Evolutionary conservation across 2,888 invertebrate species (phyloP).

Genomic region (Apotomis capreana): DNA sequence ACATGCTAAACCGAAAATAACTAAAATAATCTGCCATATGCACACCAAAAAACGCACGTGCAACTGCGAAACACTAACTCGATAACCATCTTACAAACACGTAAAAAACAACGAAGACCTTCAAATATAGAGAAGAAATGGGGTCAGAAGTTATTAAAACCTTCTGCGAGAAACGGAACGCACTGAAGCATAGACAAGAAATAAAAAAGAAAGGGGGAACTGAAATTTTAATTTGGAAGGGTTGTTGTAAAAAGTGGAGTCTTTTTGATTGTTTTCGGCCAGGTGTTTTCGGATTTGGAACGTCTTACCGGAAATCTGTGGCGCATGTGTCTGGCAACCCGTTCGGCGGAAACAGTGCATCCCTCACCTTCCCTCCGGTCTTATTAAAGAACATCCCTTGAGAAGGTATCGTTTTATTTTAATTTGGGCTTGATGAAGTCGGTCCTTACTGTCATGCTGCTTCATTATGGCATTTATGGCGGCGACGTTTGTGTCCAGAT

Average conservation of each 20-base stretch:
- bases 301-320: conserved; percentile 80
- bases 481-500: conserved; percentile 13
- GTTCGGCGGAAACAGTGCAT: conserved; percentile 78
- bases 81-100: conserved; percentile 62
- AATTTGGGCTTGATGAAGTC: conserved; percentile 21
- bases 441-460: conserved; percentile 1
- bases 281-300: conserved; percentile 72
- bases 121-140: conserved; percentile 60
- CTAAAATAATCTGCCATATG: conserved; percentile 75
- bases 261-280: conserved; percentile 70
- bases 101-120: conserved; percentile 58
- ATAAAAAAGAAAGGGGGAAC: conserved; percentile 68
- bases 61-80: conserved; percentile 58
- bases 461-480: not conserved
- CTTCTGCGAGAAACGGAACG: conserved; percentile 50
- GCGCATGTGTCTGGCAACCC: conserved; percentile 76
- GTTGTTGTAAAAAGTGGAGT: conserved; percentile 70
- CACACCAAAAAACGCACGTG: conserved; percentile 63
- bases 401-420: conserved; percentile 45
- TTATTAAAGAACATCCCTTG: conserved; percentile 64
- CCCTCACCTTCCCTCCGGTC: conserved; percentile 66
- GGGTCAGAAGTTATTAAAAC: conserved; percentile 54
- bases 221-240: conserved; percentile 66
- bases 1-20: conserved; percentile 79
- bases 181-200: conserved; percentile 63